Evolutionary conservation across 2,113 vertebrate species (phyloP), one percentile per base, ranked within the genome.

Genomic region (Bujurquina vittata): DNA sequence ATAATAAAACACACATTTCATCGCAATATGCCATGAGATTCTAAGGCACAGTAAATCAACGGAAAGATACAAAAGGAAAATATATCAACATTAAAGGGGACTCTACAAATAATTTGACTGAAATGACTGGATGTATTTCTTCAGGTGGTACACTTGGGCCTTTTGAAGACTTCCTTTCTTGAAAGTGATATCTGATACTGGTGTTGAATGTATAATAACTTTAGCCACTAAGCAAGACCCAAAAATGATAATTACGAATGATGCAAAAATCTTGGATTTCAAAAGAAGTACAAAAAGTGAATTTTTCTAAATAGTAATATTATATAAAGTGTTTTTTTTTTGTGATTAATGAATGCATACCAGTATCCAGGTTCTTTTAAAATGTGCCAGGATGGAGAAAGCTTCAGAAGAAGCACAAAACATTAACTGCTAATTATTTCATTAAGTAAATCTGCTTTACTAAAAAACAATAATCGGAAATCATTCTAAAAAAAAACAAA

Each of bases 101-200:
- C 40, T 69, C 18, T 29, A 58, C 26, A 59, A 49, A 65, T 17
- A 69, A 0, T 5, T 49, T 46, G 26, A 69, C 63, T 29, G 46
- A 69, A 69, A 1, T 67, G 40, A 67, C 26, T 18, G 14, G 15
- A 8, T 29, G 40, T 29, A 49, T 69, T 69, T 69, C 22, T 69
- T 69, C 49, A 49, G 5, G 10, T 31, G 65, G 20, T 69, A 69
- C 0, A 20, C 14, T 49, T 49, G 65, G 0, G 1, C 23, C 65
- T 69, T 69, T 49, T 29, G 49, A 69, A 69, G 11, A 2, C 0
- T 69, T 49, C 0, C 35, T 46, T 7, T 35, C 17, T 59, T 11
- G 22, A 43, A 46, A 59, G 35, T 29, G 74, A 57, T 18, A 26
- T 57, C 5, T 20, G 15, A 23, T 76, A 58, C 17, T 0, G 22